These are phyloP conservation scores for Strix aluco DNA, from an alignment of 2,113 vertebrate species.

Conservation along the genomic window DNA sequence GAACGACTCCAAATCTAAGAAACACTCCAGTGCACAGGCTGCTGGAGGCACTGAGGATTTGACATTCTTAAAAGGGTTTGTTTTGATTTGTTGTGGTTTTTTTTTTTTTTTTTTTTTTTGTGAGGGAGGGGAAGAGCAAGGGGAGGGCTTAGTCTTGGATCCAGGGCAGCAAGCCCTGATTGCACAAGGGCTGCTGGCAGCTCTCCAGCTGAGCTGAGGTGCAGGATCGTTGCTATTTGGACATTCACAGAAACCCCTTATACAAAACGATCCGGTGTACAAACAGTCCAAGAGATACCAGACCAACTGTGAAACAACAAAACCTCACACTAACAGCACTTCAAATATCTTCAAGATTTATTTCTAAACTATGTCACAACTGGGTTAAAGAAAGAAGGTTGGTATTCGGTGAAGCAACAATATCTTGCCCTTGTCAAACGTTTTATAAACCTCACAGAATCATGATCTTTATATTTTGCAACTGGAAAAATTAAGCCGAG, in stretches of 20 bases:
- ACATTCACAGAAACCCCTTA: too few relatives aligned
- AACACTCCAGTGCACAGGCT: fast-evolving
- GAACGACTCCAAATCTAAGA: not conserved
- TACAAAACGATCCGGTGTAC: not conserved
- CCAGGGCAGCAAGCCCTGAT: fast-evolving
- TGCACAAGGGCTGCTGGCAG: not conserved
- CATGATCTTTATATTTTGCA: not conserved
- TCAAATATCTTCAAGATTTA: not conserved
- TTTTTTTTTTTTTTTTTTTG: not conserved
- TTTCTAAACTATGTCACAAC: not conserved
- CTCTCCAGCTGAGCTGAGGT: not conserved
- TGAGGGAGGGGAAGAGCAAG: not conserved
- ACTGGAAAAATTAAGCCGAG: not conserved
- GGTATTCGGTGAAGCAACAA: too few relatives aligned
- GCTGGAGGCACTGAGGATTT: not conserved
- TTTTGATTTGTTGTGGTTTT: fast-evolving
- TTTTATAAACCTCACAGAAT: not conserved
- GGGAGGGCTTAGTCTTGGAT: not conserved
- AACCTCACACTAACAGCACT: not conserved
- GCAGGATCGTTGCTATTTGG: too few relatives aligned
- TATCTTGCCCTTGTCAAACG: too few relatives aligned
- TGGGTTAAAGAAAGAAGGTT: not conserved
- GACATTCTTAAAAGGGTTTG: not conserved
- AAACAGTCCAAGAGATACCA: not conserved
- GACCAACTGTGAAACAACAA: not conserved